These are phyloP conservation scores for Machaerirhynchus nigripectus DNA, from an alignment of 2,113 vertebrate genomes.

Conservation along the genomic window DNA sequence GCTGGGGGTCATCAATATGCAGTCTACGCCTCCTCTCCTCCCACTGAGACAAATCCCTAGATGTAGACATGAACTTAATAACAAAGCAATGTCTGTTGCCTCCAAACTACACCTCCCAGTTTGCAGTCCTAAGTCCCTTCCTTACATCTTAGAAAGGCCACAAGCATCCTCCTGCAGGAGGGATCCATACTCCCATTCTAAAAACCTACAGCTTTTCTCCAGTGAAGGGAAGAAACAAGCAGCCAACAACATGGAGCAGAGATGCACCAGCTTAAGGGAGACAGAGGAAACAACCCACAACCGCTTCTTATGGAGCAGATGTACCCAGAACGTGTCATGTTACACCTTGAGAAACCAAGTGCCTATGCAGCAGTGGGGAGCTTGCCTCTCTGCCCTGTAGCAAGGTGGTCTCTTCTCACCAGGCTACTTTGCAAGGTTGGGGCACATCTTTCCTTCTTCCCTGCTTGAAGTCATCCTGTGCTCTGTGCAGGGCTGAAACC, in stretches of 20 bases:
- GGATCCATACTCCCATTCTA: neutral
- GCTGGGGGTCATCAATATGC: neutral
- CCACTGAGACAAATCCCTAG: neutral
- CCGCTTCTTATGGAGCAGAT: accelerated
- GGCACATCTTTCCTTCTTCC: accelerated
- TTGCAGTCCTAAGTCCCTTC: neutral
- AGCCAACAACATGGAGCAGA: neutral
- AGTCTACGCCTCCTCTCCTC: neutral
- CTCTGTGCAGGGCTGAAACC: neutral
- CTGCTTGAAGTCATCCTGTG: neutral
- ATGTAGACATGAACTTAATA: neutral
- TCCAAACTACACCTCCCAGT: neutral
- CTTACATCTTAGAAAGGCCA: neutral
- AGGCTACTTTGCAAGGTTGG: neutral
- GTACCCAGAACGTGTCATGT: neutral
- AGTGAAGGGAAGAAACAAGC: neutral
- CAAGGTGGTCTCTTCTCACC: neutral
- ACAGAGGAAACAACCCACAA: neutral
- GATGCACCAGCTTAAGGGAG: neutral
- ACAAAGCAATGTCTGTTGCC: neutral
- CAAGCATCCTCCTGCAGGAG: neutral
- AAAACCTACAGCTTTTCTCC: neutral
- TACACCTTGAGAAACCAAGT: neutral
- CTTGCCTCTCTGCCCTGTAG: neutral
- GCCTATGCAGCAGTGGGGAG: neutral